Evolutionary conservation across 1,140 invertebrate species (phyloP), one percentile per base, ranked within the genome.

Genomic region (Zaprionus lachaisei): DNA sequence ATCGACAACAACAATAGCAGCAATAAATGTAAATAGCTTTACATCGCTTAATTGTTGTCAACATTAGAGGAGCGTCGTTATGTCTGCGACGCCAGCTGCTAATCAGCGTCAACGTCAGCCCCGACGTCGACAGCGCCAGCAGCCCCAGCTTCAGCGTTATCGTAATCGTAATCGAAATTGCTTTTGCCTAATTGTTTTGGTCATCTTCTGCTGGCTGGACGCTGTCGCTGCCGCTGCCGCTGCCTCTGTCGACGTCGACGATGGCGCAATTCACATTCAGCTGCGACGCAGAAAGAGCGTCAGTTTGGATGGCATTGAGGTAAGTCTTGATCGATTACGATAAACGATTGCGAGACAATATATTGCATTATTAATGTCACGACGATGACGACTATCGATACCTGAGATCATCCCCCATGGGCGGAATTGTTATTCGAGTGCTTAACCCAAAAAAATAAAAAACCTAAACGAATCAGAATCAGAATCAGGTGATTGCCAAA

Each of bases 281-380:
- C 79, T 91, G 74, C 78, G 85, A 12, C 90, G 90, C 70, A 79
- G 80, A 58, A 80, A 81, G 38, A 91, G 80, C 72, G 75, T 91
- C 34, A 74, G 72, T 22, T 77, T 75, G 44, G 85, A 91, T 80
- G 90, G 84, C 85, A 81, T 92, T 85, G 82, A 91, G 90, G 90
- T 91, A 73, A 86, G 85, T 76, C 54, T 56, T 9, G 41, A 44
- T 55, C 12, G n/a, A 55, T 67, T 51, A 7, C 41, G 41, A 44
- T 44, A 44, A 7, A 44, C 6, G 5, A 7, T 6, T 11, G 2
- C 47, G 17, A 15, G 12, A 41, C 4, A 3, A 71, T 71, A 58
- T 71, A 41, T n/a, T 44, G n/a, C n/a, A 44, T 44, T 44, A 44
- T 44, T 44, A 44, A 38, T 38, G 37, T 41, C 38, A 41, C 38